A percentile compares a stretch with the other conserved stretches of the same genome.
Evolutionary conservation across 2,113 vertebrate species (phyloP).

Genomic region (Sylvia atricapilla): DNA sequence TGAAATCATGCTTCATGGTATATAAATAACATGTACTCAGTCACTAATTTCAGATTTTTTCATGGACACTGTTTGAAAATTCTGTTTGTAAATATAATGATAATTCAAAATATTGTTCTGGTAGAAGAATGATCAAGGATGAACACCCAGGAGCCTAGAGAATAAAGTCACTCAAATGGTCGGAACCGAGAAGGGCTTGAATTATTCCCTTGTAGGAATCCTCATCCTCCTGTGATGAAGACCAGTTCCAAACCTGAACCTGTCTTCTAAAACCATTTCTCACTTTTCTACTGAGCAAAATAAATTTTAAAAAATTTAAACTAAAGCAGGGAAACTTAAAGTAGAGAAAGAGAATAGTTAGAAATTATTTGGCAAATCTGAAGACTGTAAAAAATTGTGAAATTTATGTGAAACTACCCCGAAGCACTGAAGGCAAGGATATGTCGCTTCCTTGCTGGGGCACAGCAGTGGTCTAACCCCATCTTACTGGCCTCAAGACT

Average conservation of each 20-base stretch:
- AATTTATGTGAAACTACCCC: background rate
- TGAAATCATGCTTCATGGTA: background rate
- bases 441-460: background rate
- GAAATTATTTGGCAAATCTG: background rate
- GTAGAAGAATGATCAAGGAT: background rate
- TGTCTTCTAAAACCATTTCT: background rate
- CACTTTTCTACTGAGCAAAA: background rate
- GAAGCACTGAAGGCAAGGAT: background rate
- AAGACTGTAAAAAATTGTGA: background rate
- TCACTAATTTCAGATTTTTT: background rate
- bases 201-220: background rate
- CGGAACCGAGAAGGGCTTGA: background rate
- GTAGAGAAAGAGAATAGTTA: background rate
- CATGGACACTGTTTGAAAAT: background rate
- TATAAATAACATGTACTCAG: background rate
- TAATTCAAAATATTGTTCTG: background rate
- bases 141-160: background rate
- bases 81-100: background rate
- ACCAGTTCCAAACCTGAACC: background rate
- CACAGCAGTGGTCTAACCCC: background rate
- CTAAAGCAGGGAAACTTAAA: background rate
- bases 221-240: background rate
- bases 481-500: background rate
- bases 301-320: background rate
- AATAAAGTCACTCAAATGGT: background rate